Base-by-base conservation (phyloP, 1,140 invertebrate species). In the Bicyclus anynana region DNA sequence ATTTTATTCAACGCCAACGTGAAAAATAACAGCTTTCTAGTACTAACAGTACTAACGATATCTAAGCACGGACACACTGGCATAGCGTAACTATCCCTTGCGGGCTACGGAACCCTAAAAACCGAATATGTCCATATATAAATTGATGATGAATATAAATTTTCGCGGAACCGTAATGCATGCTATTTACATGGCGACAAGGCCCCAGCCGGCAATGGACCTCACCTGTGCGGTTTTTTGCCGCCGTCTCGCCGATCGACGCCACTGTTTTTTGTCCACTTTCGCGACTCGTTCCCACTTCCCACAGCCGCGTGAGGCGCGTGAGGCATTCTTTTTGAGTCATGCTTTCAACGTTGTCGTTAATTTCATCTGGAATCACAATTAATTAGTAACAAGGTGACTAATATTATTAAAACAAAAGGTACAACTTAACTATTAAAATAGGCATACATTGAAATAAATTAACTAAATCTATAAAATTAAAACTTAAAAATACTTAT, bases 261-360 rank as follows among this genome's bases (percentile, higher is more conserved):
- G 67, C 71, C 67, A 58, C 49, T 56, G 37, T 68, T 79, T 80
- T 83, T 83, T 82, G 72, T 77, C 57, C 62, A 77, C 82, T 85
- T 83, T 84, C 80, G 72, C 81, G 69, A 38, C 58, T 49, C 48
- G 42, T 40, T 40, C 37, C 37, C 61, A 65, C 67, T 68, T 68
- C 64, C 66, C 62, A 62, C 60, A 59, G 49, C 37, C 33, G 20
- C 35, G 13, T 38, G 53, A 21, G 51, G 37, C 26, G 18, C 35
- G 33, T 40, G 20, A 51, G 49, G 46, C 57, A 53, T 48, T 52
- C 53, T 48, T 62, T n/a, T 59, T 59, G 55, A 65, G 62, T 65
- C 54, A 64, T 65, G 27, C 50, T 21, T 68, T 60, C 58, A 49
- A 52, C 16, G 37, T 40, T 40, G 7, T 40, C 16, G 23, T 23